A percentile compares a stretch with the other conserved stretches of the same genome.
These are phyloP conservation scores for Carassius auratus DNA, from an alignment of 2,113 vertebrate species.

Conservation along the genomic window DNA sequence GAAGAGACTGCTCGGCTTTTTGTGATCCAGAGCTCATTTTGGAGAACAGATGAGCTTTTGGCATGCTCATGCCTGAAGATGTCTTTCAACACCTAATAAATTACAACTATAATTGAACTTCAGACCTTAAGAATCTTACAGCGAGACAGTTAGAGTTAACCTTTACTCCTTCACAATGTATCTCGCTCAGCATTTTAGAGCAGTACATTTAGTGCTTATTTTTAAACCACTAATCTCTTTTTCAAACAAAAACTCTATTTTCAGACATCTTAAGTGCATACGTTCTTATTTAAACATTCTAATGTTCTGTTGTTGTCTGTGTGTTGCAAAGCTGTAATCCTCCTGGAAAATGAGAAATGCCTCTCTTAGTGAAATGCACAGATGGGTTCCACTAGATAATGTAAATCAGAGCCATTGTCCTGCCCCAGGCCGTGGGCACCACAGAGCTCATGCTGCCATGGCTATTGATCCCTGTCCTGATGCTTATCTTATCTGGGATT, in stretches of 20 bases:
- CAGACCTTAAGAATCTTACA: slow-evolving; percentile 64
- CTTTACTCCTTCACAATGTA: slow-evolving; percentile 60
- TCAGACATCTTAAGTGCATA: not conserved
- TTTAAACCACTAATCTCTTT: not conserved
- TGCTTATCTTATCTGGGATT: slow-evolving; percentile 28
- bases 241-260: not conserved
- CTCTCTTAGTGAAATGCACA: slow-evolving; percentile 4
- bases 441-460: not conserved
- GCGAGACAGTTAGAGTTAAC: slow-evolving; percentile 56
- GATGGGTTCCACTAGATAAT: slow-evolving; percentile 21
- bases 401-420: slow-evolving; percentile 16
- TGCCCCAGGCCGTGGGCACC: not conserved
- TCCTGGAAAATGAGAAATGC: not conserved
- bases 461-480: slow-evolving; percentile 10
- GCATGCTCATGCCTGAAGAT: not conserved
- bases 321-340: slow-evolving; percentile 11
- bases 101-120: slow-evolving; percentile 61
- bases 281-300: not conserved
- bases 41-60: not conserved
- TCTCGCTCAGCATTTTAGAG: slow-evolving; percentile 22
- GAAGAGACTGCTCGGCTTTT: not conserved
- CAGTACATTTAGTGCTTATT: not conserved
- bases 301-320: not conserved
- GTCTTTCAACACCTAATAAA: not conserved
- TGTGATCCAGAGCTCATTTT: not conserved